These are phyloP conservation scores for Erebia ligea DNA, from an alignment of 2,888 invertebrate species.

Conservation along the genomic window DNA sequence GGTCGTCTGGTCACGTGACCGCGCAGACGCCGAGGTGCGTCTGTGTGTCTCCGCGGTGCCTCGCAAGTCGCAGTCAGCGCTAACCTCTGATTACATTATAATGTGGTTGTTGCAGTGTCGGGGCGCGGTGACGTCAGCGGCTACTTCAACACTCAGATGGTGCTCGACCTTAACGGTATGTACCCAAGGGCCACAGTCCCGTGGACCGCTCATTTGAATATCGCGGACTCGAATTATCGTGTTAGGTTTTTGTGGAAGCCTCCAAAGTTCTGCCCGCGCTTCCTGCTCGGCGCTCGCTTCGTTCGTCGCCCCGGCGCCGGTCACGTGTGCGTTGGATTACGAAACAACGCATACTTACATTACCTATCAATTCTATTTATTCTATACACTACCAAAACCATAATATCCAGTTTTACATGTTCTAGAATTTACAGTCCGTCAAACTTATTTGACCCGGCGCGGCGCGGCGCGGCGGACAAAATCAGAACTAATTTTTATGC, in stretches of 20 bases:
- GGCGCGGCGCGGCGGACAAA: too few species aligned
- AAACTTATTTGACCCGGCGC: too few species aligned
- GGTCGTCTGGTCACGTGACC: background rate
- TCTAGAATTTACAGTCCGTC: too few species aligned
- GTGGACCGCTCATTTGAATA: background rate
- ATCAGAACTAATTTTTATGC: too few species aligned
- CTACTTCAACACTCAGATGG: slow-evolving; percentile 79
- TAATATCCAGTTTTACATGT: too few species aligned
- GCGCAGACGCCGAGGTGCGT: background rate
- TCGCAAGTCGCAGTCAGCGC: background rate
- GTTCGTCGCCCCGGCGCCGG: background rate
- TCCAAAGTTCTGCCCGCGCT: background rate
- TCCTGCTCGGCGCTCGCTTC: background rate
- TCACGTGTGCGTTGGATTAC: too few species aligned
- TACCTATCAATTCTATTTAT: too few species aligned
- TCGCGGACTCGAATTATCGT: background rate
- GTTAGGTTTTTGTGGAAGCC: background rate
- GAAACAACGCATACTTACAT: too few species aligned
- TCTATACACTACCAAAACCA: too few species aligned
- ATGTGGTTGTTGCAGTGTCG: slow-evolving; percentile 72
- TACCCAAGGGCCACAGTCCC: slow-evolving; percentile 39
- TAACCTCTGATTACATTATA: slow-evolving; percentile 46
- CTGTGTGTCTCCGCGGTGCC: background rate
- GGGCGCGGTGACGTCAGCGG: slow-evolving; percentile 78
- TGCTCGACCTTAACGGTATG: slow-evolving; percentile 79